These are phyloP conservation scores for Ceriagrion tenellum DNA, from an alignment of 2,888 invertebrate genomes.

Conservation along the genomic window DNA sequence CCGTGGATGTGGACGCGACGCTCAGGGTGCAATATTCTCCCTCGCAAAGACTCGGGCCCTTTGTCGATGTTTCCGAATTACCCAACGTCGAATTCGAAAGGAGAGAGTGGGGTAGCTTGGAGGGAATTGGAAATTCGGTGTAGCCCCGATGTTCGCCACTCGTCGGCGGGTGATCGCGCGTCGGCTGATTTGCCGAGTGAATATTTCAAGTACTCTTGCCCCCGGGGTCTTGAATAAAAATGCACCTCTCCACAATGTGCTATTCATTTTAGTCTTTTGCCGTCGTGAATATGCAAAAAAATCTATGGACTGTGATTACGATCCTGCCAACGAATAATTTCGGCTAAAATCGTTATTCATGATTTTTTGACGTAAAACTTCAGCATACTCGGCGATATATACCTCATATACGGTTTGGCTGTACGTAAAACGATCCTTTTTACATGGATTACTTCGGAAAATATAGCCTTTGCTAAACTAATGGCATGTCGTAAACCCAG, in stretches of 20 bases:
- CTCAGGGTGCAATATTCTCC: background rate
- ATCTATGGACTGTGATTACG: background rate
- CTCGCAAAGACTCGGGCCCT: background rate
- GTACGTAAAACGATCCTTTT: background rate
- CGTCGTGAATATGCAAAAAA: background rate
- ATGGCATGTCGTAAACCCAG: too few species aligned
- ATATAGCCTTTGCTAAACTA: too few species aligned
- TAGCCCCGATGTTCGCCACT: background rate
- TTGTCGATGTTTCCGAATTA: background rate
- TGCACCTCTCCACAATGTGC: background rate
- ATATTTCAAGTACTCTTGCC: background rate
- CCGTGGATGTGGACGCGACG: background rate
- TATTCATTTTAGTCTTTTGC: background rate
- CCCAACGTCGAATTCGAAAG: background rate
- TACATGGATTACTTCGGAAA: background rate
- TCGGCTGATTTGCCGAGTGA: background rate
- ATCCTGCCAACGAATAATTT: background rate
- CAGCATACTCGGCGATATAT: background rate
- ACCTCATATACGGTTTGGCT: background rate
- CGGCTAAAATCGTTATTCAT: background rate
- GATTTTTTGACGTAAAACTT: background rate
- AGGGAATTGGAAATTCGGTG: background rate
- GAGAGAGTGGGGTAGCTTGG: background rate
- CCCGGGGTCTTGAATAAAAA: background rate
- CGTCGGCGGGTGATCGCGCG: background rate